Conservation (phyloP, 2,888 invertebrate species). For the Camponotus fellah region DNA sequence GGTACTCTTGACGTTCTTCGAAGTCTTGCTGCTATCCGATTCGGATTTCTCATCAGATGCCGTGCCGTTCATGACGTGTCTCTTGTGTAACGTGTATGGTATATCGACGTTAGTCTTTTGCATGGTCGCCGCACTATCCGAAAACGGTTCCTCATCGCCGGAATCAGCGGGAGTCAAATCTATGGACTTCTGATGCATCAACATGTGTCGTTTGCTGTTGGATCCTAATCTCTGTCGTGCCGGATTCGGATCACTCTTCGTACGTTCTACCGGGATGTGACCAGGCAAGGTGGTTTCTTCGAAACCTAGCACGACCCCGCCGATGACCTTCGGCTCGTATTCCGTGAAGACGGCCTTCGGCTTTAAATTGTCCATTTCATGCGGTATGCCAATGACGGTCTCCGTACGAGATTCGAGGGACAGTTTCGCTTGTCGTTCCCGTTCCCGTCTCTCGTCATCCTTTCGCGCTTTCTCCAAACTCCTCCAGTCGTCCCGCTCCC, state of each 20-base stretch:
- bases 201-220: slow-evolving; percentile 91
- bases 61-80: slow-evolving; percentile 95
- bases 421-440: slow-evolving; percentile 78
- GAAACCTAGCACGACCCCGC: slow-evolving; percentile 83
- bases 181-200: slow-evolving; percentile 95
- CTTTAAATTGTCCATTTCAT: slow-evolving; percentile 81
- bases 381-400: slow-evolving; percentile 75
- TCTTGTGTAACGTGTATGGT: slow-evolving; percentile 94
- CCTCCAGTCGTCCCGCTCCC: slow-evolving; percentile 83
- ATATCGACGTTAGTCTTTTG: slow-evolving; percentile 89
- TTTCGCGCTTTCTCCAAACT: slow-evolving; percentile 83
- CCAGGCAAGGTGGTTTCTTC: slow-evolving; percentile 78
- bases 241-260: slow-evolving; percentile 95
- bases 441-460: slow-evolving; percentile 81
- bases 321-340: slow-evolving; percentile 90
- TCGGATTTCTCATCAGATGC: slow-evolving; percentile 86
- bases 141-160: slow-evolving; percentile 93
- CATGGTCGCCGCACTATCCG: slow-evolving; percentile 86
- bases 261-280: slow-evolving; percentile 92
- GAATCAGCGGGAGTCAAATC: slow-evolving; percentile 95
- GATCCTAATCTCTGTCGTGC: slow-evolving; percentile 91
- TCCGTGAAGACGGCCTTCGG: slow-evolving; percentile 86
- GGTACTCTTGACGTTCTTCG: slow-evolving; percentile 62
- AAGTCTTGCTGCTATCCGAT: slow-evolving; percentile 80
- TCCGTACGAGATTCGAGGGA: slow-evolving; percentile 81